Percentiles rank a stretch among this genome's conserved stretches.
Conservation (phyloP, 2,888 invertebrate genomes). For the Agrochola litura region DNA sequence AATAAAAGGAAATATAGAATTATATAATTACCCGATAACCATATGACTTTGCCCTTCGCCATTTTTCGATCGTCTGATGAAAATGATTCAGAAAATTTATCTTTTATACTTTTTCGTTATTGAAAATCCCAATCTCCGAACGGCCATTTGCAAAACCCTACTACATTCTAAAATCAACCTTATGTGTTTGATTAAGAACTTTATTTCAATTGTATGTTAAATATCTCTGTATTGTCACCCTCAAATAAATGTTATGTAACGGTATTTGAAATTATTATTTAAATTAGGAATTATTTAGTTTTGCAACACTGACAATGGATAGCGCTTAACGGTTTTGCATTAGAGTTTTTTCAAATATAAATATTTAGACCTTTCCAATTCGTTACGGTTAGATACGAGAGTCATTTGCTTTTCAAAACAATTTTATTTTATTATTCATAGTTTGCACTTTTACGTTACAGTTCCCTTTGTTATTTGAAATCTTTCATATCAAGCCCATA, state of each 20-base stretch:
- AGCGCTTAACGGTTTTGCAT: constrained; percentile 35
- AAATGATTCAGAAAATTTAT: background rate
- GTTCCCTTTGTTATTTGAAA: background rate
- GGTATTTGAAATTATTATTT: constrained; percentile 50
- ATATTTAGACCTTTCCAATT: constrained; percentile 39
- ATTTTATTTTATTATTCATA: background rate
- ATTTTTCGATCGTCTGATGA: constrained; percentile 81
- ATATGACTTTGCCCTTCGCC: constrained; percentile 81
- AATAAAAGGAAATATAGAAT: background rate
- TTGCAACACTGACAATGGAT: constrained; percentile 16
- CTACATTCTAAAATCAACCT: constrained; percentile 15
- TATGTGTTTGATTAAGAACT: fast-evolving
- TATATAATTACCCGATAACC: constrained; percentile 80
- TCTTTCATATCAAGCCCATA: background rate
- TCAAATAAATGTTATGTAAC: constrained; percentile 55
- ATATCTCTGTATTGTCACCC: constrained; percentile 15
- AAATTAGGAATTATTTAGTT: constrained; percentile 49
- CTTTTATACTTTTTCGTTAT: constrained; percentile 69
- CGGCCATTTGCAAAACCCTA: constrained; percentile 10
- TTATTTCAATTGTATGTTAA: background rate
- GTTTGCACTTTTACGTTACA: background rate
- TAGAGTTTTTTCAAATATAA: background rate
- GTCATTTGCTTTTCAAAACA: background rate
- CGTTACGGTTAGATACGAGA: constrained; percentile 1
- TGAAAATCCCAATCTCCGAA: background rate